A percentile compares a stretch with the other conserved stretches of the same genome.
These are phyloP conservation scores for Tylochromis polylepis DNA, from an alignment of 2,113 vertebrate species.

Conservation along the genomic window DNA sequence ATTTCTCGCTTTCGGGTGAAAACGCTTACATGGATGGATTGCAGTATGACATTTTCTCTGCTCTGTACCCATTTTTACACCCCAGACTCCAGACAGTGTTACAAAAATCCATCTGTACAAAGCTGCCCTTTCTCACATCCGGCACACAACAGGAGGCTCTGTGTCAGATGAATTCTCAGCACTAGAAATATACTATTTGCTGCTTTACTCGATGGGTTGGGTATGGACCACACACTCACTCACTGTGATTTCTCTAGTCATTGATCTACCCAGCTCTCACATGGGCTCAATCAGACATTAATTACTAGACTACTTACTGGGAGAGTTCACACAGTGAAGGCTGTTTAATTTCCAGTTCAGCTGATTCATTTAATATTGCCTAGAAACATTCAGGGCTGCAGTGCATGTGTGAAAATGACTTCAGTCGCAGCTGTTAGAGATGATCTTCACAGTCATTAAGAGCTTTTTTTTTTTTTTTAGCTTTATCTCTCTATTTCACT, in stretches of 20 bases:
- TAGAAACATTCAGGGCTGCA: not conserved
- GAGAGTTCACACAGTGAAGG: not conserved
- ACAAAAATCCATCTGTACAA: not conserved
- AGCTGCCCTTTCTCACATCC: not conserved
- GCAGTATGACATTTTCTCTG: not conserved
- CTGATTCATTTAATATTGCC: not conserved
- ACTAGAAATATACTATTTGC: not conserved
- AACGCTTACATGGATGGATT: not conserved
- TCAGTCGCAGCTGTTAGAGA: not conserved
- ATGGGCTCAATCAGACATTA: not conserved
- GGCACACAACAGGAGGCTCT: not conserved
- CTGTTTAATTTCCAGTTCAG: not conserved
- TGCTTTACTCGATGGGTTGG: not conserved
- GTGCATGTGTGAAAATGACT: not conserved
- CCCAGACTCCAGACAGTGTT: not conserved
- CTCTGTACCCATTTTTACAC: not conserved
- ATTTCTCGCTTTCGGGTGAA: not conserved
- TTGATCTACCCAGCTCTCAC: not conserved
- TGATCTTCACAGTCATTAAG: slow-evolving; percentile 14
- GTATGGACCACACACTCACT: not conserved
- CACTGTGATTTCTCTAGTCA: not conserved
- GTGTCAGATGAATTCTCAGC: not conserved
- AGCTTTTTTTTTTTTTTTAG: not conserved
- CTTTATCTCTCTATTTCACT: not conserved
- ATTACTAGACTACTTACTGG: not conserved